Evolutionary conservation across 2,797 vertebrate species (phyloP), one percentile per base, ranked within the genome.

Genomic region (Crypturellus tataupa): DNA sequence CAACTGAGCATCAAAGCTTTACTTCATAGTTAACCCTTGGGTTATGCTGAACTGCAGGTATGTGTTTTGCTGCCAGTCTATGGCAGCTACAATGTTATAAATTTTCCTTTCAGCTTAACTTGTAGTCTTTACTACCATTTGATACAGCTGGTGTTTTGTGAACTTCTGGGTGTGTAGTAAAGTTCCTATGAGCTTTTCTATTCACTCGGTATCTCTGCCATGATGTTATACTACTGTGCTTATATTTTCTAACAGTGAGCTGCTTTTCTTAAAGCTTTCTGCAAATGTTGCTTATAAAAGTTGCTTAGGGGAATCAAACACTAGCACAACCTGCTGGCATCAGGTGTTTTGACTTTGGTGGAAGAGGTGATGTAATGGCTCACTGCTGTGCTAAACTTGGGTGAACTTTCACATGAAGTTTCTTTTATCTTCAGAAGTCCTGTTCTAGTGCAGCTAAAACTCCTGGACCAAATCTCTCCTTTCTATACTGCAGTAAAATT

Each of bases 341-440:
- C 65, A 16, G 39, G 35, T 80, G n/a, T 20, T 87, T 63, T 63
- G 42, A 7, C 62, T 87, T 69, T 27, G 35, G 37, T 60, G 60
- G 47, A 71, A 59, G 62, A 85, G 67, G 40, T 35, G 44, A 12
- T 87, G 40, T 77, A 60, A 62, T 55, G 53, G 80, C 44, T 91
- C 0, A 1, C 12, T 90, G 9, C 33, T 68, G 8, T 84, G 40
- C 62, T 65, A 85, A 75, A 77, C 79, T 46, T 46, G 60, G 62
- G 68, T 87, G 40, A 89, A 87, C 71, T 94, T 91, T 94, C 70
- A 86, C 63, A 37, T 0, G 0, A 84, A 73, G 39, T 91, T 53
- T 77, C 81, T 88, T 81, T 86, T 85, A 13, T 82, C 44, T 87
- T 75, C 87, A 87, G 93, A 80, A 88, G 90, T 77, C 42, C 29